Conservation (phyloP, 2,888 invertebrate species). For the Imbricaverruca yamaguchii region DNA sequence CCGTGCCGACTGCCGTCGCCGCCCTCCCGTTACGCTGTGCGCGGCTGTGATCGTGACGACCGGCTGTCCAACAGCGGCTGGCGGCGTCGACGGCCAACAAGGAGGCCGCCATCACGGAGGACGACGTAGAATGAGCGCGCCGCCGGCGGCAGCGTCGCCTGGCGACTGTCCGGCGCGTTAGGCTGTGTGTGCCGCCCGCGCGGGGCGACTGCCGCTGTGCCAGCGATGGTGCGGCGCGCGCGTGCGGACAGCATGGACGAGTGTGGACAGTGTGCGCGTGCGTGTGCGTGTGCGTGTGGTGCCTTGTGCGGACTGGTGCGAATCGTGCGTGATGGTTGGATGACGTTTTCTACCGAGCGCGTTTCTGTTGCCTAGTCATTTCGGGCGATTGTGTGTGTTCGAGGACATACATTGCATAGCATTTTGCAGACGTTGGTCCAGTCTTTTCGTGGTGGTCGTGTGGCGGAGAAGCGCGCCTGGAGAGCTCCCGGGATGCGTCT, state of each 20-base stretch:
- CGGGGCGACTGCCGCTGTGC: neutral
- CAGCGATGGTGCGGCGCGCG: neutral
- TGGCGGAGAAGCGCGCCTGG: too few relatives aligned
- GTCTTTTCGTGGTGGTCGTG: too few relatives aligned
- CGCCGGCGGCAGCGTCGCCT: neutral
- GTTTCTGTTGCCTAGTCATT: constrained; percentile 8
- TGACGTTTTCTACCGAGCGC: neutral
- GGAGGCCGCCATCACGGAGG: constrained; percentile 24
- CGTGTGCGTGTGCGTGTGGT: neutral
- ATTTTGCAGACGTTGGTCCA: neutral
- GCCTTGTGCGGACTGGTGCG: too few relatives aligned
- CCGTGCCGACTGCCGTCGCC: too few relatives aligned
- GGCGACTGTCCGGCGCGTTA: neutral
- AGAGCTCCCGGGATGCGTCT: too few relatives aligned
- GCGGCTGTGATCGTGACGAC: too few relatives aligned
- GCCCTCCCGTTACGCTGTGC: too few relatives aligned
- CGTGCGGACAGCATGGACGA: neutral
- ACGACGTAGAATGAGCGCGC: constrained; percentile 24
- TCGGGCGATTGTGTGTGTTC: neutral
- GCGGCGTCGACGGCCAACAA: neutral
- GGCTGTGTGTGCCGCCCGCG: too few relatives aligned
- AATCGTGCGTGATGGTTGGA: too few relatives aligned
- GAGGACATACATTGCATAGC: neutral
- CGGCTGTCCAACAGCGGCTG: neutral
- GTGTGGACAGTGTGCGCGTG: neutral